Evolutionary conservation across 2,797 vertebrate species (phyloP).

Genomic region (Sebastes baramenuke): DNA sequence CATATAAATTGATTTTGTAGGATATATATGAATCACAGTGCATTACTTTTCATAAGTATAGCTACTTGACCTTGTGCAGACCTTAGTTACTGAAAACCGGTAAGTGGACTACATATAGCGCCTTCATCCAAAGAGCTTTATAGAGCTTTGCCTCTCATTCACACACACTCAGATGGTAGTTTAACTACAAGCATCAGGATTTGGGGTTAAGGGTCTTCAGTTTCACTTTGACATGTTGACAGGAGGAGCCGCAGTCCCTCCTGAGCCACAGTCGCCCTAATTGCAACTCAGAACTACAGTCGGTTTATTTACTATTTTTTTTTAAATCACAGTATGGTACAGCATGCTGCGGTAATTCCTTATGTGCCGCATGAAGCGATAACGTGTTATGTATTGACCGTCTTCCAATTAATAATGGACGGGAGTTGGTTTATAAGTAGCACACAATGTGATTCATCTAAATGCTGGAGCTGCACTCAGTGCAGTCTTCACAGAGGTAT

Average conservation of each 20-base stretch:
- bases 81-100: not conserved
- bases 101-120: not conserved
- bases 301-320: not conserved
- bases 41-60: too few species aligned
- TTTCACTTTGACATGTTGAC: not conserved
- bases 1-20: too few species aligned
- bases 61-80: not conserved
- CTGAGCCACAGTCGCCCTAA: not conserved
- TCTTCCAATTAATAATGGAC: not conserved
- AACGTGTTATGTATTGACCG: not conserved
- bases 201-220: not conserved
- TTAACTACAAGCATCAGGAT: not conserved
- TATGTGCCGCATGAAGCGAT: too few species aligned
- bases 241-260: not conserved
- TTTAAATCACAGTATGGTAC: not conserved
- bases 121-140: not conserved
- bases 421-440: not conserved
- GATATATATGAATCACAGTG: too few species aligned
- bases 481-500: not conserved
- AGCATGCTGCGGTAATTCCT: not conserved
- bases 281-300: not conserved
- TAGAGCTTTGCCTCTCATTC: not conserved
- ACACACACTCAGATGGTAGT: not conserved
- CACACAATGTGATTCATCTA: not conserved
- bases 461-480: conserved; percentile 1